A percentile compares a stretch with the other conserved stretches of the same genome.
Evolutionary conservation across 2,888 invertebrate genomes (phyloP).

Genomic region (Mongoloraphidia duomilia): DNA sequence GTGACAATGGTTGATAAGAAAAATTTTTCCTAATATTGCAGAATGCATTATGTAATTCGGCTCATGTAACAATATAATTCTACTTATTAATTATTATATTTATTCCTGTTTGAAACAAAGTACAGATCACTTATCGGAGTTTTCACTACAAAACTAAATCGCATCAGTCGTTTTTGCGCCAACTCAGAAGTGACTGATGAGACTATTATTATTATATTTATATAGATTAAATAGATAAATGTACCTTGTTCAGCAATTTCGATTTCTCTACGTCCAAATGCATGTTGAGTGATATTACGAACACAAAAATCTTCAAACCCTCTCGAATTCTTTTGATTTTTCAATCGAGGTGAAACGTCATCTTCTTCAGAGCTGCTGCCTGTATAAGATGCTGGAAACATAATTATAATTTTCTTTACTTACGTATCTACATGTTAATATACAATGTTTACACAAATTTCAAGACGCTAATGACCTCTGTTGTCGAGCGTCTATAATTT

Average conservation of each 20-base stretch:
- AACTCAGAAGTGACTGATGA: no score
- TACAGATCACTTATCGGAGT: no score
- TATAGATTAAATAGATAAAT: background rate
- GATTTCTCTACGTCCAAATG: constrained; percentile 89
- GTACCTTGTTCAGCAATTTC: constrained; percentile 91
- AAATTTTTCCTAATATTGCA: no score
- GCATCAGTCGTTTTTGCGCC: no score
- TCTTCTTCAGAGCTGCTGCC: constrained; percentile 86
- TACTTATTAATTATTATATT: no score
- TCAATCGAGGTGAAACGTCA: constrained; percentile 85
- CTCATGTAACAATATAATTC: no score
- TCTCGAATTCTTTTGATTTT: constrained; percentile 72
- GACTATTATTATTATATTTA: background rate
- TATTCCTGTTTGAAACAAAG: no score
- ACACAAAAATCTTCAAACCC: constrained; percentile 88
- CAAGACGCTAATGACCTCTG: no score
- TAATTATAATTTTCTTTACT: background rate
- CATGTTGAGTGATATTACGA: constrained; percentile 80
- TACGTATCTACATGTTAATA: background rate
- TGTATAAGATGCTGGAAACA: constrained; percentile 32
- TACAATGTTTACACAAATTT: background rate
- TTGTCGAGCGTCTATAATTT: background rate
- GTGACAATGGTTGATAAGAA: no score
- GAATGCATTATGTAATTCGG: no score
- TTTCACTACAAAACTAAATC: no score